Conservation (phyloP, 2,113 vertebrate species). For the Turnix velox region DNA sequence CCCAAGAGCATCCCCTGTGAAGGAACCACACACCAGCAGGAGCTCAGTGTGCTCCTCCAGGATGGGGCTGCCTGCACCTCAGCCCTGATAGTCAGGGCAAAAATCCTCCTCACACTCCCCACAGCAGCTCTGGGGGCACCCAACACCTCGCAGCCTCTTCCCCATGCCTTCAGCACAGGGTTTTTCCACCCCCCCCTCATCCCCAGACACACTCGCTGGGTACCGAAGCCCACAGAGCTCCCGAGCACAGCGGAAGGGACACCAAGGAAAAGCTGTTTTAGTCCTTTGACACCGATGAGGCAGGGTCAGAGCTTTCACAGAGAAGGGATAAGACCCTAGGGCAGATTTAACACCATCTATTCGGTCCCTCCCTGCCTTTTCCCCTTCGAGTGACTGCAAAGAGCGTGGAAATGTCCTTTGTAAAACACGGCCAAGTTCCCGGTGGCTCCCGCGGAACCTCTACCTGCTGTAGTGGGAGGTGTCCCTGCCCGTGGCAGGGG, state of each 20-base stretch:
- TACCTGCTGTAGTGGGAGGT: too few species aligned
- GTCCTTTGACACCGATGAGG: neutral
- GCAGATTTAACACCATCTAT: neutral
- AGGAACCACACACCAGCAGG: neutral
- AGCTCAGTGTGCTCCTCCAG: fast-evolving
- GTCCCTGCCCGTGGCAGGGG: too few species aligned
- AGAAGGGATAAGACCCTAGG: fast-evolving
- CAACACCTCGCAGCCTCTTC: fast-evolving
- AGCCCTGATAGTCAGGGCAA: neutral
- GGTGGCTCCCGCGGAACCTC: neutral
- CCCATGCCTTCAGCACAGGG: neutral
- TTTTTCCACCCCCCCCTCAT: fast-evolving
- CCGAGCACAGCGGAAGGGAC: neutral
- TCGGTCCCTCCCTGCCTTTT: neutral
- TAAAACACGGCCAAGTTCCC: neutral
- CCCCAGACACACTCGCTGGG: fast-evolving
- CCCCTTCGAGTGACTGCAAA: fast-evolving
- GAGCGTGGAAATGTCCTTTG: neutral
- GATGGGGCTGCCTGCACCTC: neutral
- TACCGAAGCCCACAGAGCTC: neutral
- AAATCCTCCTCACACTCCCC: neutral
- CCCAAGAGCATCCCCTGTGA: neutral
- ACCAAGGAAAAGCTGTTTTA: fast-evolving
- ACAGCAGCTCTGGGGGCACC: neutral
- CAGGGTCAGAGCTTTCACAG: fast-evolving